These are phyloP conservation scores for Lynx canadensis DNA, from an alignment of 2,113 vertebrate species.

Conservation along the genomic window DNA sequence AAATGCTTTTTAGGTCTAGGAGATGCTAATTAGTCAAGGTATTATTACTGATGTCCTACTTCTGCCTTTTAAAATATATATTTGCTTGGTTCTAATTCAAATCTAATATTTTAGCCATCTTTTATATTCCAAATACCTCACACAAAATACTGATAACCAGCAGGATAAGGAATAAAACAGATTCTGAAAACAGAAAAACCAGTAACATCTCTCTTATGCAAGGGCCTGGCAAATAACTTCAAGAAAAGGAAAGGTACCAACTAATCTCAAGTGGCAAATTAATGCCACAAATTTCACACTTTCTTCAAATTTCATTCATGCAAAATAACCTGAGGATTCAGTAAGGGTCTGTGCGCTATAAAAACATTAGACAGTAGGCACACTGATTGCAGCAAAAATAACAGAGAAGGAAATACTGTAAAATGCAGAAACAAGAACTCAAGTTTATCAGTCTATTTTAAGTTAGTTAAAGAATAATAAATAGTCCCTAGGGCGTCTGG, in stretches of 20 bases:
- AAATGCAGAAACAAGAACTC: background rate
- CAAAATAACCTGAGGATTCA: background rate
- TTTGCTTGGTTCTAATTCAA: conserved; percentile 30
- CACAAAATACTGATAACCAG: background rate
- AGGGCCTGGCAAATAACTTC: background rate
- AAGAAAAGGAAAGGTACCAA: conserved; percentile 9
- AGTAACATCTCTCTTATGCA: background rate
- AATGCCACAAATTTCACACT: background rate
- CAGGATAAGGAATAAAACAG: background rate
- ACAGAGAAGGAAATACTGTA: conserved; percentile 10
- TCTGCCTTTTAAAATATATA: background rate
- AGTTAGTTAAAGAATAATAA: conserved; percentile 14
- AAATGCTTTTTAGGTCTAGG: background rate
- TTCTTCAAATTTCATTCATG: conserved; percentile 11
- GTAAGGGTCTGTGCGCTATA: background rate
- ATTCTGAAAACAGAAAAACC: conserved; percentile 48
- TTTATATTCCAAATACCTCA: background rate
- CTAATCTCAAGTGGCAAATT: conserved; percentile 1
- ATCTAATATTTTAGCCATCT: background rate
- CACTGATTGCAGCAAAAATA: conserved; percentile 16
- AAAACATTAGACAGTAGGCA: background rate
- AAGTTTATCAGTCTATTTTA: background rate
- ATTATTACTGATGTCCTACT: background rate
- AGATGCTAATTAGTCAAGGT: conserved; percentile 7
- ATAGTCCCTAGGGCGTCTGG: background rate